Evolutionary conservation across 2,888 invertebrate species (phyloP), one percentile per base, ranked within the genome.

Genomic region (Coenonympha arcania): DNA sequence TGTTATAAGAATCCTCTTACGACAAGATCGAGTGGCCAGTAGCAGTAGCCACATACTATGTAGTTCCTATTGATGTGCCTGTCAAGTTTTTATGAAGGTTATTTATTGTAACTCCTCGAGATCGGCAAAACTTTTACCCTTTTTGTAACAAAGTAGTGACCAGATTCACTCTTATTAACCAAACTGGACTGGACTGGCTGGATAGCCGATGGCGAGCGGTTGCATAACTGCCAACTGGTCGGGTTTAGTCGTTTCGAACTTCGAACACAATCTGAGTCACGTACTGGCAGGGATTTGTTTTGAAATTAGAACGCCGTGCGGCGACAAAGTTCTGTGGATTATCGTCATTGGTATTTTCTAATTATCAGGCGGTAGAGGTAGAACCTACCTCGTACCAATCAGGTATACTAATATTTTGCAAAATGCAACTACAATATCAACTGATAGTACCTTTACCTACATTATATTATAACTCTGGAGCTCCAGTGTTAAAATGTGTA

Each of bases 231-330:
- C n/a, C n/a, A n/a, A n/a, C n/a, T n/a, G 69, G 71, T 74, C 74
- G 72, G 73, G 72, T 77, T 80, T 69, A 72, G 73, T 74, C 70
- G 75, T 73, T 74, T 68, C 51, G 58, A 57, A 69, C 67, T 74
- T 69, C 55, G 69, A 79, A 78, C 76, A 81, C 73, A 78, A 81
- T 79, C 79, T 85, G 84, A 85, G 79, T 85, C 84, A 85, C 81
- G 83, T 80, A 80, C 76, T 69, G 69, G 75, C 68, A 72, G 77
- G 77, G 82, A 82, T 83, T 85, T 84, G 85, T 85, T 85, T 83
- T 83, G 84, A 84, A 85, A 85, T 79, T 81, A 74, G 81, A 82
- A 75, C 82, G 76, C 75, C 66, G 64, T 65, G 65, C 73, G 71
- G 69, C 74, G 71, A 77, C 77, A 75, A 72, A 76, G 59, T 76